Evolutionary conservation across 2,113 vertebrate species (phyloP), one percentile per base, ranked within the genome.

Genomic region (Hemichromis elongatus): DNA sequence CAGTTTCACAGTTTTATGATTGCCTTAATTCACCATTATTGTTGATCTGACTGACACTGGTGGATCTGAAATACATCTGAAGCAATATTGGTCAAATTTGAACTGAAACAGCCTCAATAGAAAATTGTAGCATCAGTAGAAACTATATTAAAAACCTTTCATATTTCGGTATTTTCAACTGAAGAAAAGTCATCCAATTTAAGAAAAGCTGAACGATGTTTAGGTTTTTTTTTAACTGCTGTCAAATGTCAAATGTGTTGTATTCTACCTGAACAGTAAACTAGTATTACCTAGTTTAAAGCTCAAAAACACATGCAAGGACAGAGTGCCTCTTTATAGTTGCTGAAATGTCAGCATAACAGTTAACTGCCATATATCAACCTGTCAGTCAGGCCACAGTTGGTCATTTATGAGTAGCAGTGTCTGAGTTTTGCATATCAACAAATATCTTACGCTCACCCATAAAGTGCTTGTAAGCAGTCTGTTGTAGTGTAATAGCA

Each of bases 291-390:
- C 24, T 28, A 47, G 26, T 47, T 47, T 47, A 28, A 26, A 11
- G 5, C 24, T 47, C 13, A 11, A 47, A 73, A 70, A n/a, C 42
- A 19, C 42, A 47, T 47, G 24, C 9, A 28, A 73, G 42, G 16
- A 50, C 30, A 11, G 9, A 28, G 68, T 50, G 16, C 42, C 9
- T 28, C 6, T 50, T 0, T 89, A 33, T 80, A 57, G 16, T 81
- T 54, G 26, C 80, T 12, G 45, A 68, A 26, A 59, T 83, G 61
- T 61, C 77, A 85, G 79, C 47, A 83, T 18, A 47, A 82, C 52
- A n/a, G 80, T 87, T 45, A 56, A 55, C 28, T 80, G 82, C 82
- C n/a, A 80, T 79, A 77, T n/a, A 85, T 87, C 42, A 77, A n/a
- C 37, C 79, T 81, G 78, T 82, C 80, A 87, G 30, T 75, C 82